Conservation (phyloP, 2,113 vertebrate species). For the Egretta garzetta region DNA sequence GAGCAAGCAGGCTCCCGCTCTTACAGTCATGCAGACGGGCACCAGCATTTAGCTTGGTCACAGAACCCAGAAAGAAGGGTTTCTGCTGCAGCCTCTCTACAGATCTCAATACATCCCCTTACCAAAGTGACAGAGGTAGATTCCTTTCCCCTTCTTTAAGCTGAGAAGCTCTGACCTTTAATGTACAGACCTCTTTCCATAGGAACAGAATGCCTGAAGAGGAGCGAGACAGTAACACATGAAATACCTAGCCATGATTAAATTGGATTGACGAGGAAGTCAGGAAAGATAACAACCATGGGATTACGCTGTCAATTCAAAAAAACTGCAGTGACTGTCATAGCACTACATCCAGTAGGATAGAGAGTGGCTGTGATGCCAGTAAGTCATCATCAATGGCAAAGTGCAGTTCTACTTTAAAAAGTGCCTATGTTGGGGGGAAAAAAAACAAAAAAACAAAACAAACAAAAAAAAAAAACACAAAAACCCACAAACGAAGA, state of each 20-base stretch:
- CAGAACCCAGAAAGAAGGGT: neutral
- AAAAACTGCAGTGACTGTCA: slow-evolving; percentile 17
- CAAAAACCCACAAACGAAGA: neutral
- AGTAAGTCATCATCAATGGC: neutral
- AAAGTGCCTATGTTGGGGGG: neutral
- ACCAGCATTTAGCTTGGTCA: neutral
- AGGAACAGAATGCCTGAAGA: slow-evolving; percentile 3
- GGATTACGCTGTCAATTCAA: neutral
- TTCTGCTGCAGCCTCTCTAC: neutral
- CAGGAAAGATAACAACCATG: slow-evolving; percentile 10
- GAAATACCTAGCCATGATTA: slow-evolving; percentile 35
- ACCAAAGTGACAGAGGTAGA: neutral
- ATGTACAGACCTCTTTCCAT: slow-evolving; percentile 20
- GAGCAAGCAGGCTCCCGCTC: neutral
- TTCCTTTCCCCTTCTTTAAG: slow-evolving; percentile 6
- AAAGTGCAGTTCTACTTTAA: neutral
- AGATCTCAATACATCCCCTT: neutral
- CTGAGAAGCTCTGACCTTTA: slow-evolving; percentile 41
- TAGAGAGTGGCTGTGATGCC: neutral
- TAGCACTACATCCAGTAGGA: neutral
- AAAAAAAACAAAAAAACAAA: neutral
- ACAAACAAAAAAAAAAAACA: too few species aligned
- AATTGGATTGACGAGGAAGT: slow-evolving; percentile 25
- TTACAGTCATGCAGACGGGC: neutral
- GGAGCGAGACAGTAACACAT: slow-evolving; percentile 9